These are phyloP conservation scores for Polyploca ridens DNA, from an alignment of 2,888 invertebrate genomes.

Conservation along the genomic window DNA sequence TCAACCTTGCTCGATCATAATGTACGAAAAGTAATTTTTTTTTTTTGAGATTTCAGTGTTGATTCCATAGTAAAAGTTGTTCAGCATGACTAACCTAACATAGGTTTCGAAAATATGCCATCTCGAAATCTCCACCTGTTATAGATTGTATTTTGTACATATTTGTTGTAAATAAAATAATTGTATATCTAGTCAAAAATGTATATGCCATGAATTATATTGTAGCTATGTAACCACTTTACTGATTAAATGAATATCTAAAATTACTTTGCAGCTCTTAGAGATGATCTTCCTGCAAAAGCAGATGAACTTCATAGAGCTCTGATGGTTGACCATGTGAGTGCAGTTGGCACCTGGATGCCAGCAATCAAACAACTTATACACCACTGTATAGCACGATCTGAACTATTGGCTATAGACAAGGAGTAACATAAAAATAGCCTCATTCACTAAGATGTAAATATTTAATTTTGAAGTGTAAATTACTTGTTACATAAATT, in stretches of 20 bases:
- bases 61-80: too few species aligned
- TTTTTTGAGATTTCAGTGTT: too few species aligned
- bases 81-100: too few species aligned
- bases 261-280: slow-evolving; percentile 74
- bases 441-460: background rate
- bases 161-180: too few species aligned
- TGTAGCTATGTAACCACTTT: background rate
- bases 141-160: too few species aligned
- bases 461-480: background rate
- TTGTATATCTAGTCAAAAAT: too few species aligned
- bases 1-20: too few species aligned
- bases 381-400: slow-evolving; percentile 72
- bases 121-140: too few species aligned
- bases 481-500: background rate
- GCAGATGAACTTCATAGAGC: slow-evolving; percentile 85
- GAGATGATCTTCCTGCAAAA: slow-evolving; percentile 68
- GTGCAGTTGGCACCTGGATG: slow-evolving; percentile 85
- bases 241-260: too few species aligned
- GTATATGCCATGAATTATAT: slow-evolving; percentile 65
- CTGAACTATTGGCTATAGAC: slow-evolving; percentile 72
- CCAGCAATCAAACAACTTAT: slow-evolving; percentile 86
- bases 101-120: too few species aligned
- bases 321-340: slow-evolving; percentile 85
- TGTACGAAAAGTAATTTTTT: too few species aligned
- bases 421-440: slow-evolving; percentile 47